These are phyloP conservation scores for Corydoras maculifer DNA, from an alignment of 2,113 vertebrate genomes.

Conservation along the genomic window DNA sequence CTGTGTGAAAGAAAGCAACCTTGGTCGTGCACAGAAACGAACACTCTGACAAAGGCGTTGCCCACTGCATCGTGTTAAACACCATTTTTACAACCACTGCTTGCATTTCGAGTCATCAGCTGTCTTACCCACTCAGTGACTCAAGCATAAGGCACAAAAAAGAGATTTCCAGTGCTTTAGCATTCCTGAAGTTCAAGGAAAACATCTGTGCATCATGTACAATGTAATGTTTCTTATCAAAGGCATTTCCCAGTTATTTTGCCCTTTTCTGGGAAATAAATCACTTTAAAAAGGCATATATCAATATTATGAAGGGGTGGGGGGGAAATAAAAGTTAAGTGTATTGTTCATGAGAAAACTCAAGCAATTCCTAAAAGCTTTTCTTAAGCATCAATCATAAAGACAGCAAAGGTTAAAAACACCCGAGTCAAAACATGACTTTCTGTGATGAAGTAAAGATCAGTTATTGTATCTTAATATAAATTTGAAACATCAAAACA, in stretches of 20 bases:
- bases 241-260: background rate
- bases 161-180: slow-evolving; percentile 20
- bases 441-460: too few relatives aligned
- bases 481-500: too few relatives aligned
- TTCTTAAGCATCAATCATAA: too few relatives aligned
- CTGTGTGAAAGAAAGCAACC: slow-evolving; percentile 21
- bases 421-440: too few relatives aligned
- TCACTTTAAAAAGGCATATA: background rate
- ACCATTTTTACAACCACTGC: slow-evolving; percentile 29
- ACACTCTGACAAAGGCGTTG: slow-evolving; percentile 31
- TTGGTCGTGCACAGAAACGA: slow-evolving; percentile 18
- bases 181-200: slow-evolving; percentile 26
- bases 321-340: too few relatives aligned
- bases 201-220: slow-evolving; percentile 3
- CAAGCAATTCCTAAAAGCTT: too few relatives aligned
- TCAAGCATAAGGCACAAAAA: slow-evolving; percentile 16
- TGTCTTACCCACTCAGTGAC: slow-evolving; percentile 23
- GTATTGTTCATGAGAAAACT: too few relatives aligned
- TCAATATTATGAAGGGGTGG: background rate
- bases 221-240: background rate
- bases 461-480: too few relatives aligned
- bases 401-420: too few relatives aligned
- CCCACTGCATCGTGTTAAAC: slow-evolving; percentile 28
- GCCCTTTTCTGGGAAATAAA: background rate
- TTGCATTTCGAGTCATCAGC: slow-evolving; percentile 22